Conservation (phyloP, 2,888 invertebrate genomes). For the Cremastobaeus sp. region DNA sequence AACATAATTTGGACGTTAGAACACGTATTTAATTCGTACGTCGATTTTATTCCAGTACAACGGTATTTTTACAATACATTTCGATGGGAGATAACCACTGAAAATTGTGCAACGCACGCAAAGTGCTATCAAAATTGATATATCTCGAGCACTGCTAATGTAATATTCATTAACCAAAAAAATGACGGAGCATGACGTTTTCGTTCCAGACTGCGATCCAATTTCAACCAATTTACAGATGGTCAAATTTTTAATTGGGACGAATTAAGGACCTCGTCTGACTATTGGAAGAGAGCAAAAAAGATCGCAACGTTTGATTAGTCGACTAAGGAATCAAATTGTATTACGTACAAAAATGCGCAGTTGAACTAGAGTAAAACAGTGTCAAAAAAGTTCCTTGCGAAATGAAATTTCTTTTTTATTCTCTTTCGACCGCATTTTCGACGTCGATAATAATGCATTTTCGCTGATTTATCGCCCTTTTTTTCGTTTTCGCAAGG, state of each 20-base stretch:
- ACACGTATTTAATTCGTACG: too few species aligned
- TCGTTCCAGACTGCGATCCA: conserved; percentile 31
- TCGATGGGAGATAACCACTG: conserved; percentile 16
- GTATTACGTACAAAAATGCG: too few species aligned
- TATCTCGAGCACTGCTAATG: conserved; percentile 31
- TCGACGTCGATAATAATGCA: too few species aligned
- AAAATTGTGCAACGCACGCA: conserved; percentile 29
- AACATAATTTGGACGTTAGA: too few species aligned
- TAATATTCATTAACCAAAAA: conserved; percentile 42
- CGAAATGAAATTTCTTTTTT: conserved; percentile 33
- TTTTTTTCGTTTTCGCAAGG: too few species aligned
- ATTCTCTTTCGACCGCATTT: too few species aligned
- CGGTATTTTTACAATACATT: conserved; percentile 4
- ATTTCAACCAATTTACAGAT: conserved; percentile 50
- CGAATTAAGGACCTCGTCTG: conserved; percentile 33
- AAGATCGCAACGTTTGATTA: conserved; percentile 7
- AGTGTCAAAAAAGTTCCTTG: too few species aligned
- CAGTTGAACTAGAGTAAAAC: too few species aligned
- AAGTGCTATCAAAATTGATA: conserved; percentile 38
- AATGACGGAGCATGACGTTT: conserved; percentile 33
- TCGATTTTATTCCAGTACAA: too few species aligned
- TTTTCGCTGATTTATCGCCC: too few species aligned
- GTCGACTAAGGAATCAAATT: too few species aligned
- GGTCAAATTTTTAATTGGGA: conserved; percentile 45
- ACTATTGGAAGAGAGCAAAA: conserved; percentile 2